Conservation (phyloP, 2,113 vertebrate species). For the Callochromis pleurospilus region DNA sequence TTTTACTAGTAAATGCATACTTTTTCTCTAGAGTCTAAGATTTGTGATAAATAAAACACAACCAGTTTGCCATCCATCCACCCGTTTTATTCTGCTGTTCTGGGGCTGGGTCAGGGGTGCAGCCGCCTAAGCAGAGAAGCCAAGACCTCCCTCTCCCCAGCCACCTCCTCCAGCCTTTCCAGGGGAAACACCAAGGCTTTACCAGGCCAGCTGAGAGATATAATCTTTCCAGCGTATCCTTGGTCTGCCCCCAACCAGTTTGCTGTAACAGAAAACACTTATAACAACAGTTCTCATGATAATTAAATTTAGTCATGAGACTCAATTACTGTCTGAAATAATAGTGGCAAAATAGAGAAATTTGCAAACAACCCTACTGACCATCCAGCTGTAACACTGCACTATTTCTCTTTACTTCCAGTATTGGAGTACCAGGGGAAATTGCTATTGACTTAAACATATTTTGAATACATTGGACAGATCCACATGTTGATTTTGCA, state of each 20-base stretch:
- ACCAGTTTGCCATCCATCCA: neutral
- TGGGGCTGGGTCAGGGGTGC: neutral
- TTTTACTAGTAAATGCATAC: neutral
- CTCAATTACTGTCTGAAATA: neutral
- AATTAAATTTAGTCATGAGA: neutral
- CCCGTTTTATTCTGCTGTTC: neutral
- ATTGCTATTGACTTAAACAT: neutral
- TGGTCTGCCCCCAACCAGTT: neutral
- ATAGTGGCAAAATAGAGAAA: neutral
- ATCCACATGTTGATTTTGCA: neutral
- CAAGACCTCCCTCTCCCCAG: neutral
- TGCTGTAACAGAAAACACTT: neutral
- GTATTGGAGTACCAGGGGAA: neutral
- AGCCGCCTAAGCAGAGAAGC: neutral
- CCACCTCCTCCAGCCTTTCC: neutral
- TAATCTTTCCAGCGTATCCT: neutral
- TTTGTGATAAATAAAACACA: neutral
- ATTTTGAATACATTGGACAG: neutral
- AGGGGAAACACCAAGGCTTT: neutral
- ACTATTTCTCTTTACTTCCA: neutral
- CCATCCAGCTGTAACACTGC: neutral
- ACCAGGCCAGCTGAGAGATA: neutral
- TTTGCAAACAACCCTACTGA: neutral
- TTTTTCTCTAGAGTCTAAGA: neutral
- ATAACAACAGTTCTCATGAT: neutral